phyloP scores from a whole-genome alignment of 1,140 invertebrate genomes.

The Lanistes nyassanus region DNA sequence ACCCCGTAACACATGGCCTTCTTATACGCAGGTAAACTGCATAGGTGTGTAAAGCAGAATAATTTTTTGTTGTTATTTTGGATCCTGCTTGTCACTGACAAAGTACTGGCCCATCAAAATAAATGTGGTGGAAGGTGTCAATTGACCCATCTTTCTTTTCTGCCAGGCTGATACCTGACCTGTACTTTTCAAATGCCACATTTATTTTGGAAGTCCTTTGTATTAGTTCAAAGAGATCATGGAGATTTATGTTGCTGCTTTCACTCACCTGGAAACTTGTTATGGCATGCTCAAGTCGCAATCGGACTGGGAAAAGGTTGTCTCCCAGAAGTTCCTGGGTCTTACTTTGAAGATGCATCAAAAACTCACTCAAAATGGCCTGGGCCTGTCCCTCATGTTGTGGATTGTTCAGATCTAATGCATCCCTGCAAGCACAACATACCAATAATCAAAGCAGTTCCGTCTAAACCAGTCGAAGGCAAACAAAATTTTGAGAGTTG shows the following conservation, averaged over 20 bases:
- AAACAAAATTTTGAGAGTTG: too few species aligned
- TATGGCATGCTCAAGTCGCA: neutral
- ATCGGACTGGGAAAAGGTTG: slow-evolving; percentile 3
- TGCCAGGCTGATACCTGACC: too few species aligned
- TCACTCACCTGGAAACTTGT: neutral
- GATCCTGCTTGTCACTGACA: neutral
- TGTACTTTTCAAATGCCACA: neutral
- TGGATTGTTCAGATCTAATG: neutral
- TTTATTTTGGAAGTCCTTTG: neutral
- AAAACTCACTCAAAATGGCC: neutral
- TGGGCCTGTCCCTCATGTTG: neutral
- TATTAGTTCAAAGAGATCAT: neutral
- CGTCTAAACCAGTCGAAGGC: too few species aligned
- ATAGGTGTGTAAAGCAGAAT: too few species aligned
- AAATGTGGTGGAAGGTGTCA: too few species aligned
- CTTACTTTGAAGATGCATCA: neutral
- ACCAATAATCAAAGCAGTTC: neutral
- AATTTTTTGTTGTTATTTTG: too few species aligned
- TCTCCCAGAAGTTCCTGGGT: neutral
- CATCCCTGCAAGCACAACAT: neutral
- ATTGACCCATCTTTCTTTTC: too few species aligned
- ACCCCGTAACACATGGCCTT: too few species aligned
- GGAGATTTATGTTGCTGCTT: neutral
- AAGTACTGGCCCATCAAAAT: neutral
- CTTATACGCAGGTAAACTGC: too few species aligned